A percentile compares a stretch with the other conserved stretches of the same genome.
Conservation (phyloP, 2,888 invertebrate species). For the Sinodicranocentrus sp. region DNA sequence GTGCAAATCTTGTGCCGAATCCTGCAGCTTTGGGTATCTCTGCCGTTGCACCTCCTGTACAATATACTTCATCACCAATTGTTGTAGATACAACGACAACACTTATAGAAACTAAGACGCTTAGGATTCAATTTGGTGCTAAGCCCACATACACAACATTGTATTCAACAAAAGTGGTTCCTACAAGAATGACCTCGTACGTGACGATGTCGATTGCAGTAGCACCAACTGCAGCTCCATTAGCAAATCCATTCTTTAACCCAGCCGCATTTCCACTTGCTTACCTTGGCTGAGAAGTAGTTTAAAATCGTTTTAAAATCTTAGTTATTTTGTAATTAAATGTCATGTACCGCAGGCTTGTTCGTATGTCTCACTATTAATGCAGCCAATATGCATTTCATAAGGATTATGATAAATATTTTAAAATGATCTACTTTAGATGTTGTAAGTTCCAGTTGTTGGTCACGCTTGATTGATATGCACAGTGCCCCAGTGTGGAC, state of each 20-base stretch:
- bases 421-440: too few relatives aligned
- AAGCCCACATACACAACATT: constrained; percentile 93
- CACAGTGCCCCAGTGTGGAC: too few relatives aligned
- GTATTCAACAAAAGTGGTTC: constrained; percentile 89
- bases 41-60: constrained; percentile 79
- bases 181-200: constrained; percentile 90
- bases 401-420: too few relatives aligned
- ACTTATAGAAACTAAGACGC: constrained; percentile 88
- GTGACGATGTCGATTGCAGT: constrained; percentile 89
- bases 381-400: too few relatives aligned
- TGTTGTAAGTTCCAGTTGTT: too few relatives aligned
- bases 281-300: constrained; percentile 72
- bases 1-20: constrained; percentile 80
- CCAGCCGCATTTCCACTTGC: constrained; percentile 74
- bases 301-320: too few relatives aligned
- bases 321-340: too few relatives aligned
- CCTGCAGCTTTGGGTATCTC: constrained; percentile 83
- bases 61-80: constrained; percentile 89
- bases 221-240: constrained; percentile 82
- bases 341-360: too few relatives aligned
- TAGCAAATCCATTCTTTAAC: constrained; percentile 69
- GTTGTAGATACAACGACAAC: constrained; percentile 88
- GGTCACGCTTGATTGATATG: too few relatives aligned
- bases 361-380: too few relatives aligned
- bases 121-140: constrained; percentile 94